Evolutionary conservation across 2,888 invertebrate species (phyloP).

Genomic region (Thelaira solivaga): DNA sequence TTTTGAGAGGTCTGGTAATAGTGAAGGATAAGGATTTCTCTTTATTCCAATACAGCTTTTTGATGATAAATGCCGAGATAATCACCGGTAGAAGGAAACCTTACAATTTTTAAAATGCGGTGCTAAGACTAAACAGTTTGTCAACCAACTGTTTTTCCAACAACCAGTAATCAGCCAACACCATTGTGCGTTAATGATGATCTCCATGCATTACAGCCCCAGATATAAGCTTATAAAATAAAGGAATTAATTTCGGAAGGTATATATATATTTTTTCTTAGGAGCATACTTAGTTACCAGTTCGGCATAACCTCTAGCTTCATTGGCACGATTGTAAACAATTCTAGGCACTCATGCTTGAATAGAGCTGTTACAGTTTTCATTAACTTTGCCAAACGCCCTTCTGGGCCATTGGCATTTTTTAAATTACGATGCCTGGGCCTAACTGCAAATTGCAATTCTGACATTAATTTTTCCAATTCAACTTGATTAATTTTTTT

Average conservation of each 20-base stretch:
- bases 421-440: conserved; percentile 81
- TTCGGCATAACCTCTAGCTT: conserved; percentile 93
- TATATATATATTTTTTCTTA: not conserved
- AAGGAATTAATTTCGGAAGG: not conserved
- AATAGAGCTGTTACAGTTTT: conserved; percentile 91
- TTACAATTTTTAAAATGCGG: conserved; percentile 87
- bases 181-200: conserved; percentile 91
- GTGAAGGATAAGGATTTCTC: conserved; percentile 89
- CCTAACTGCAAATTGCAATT: conserved; percentile 82
- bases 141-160: conserved; percentile 92
- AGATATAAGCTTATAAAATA: conserved; percentile 84
- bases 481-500: conserved; percentile 91
- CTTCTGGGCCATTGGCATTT: conserved; percentile 85
- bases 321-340: conserved; percentile 87
- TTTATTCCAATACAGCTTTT: conserved; percentile 86
- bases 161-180: conserved; percentile 92
- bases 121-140: conserved; percentile 92
- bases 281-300: conserved; percentile 83
- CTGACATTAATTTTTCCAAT: conserved; percentile 86
- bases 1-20: conserved; percentile 82
- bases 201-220: conserved; percentile 94
- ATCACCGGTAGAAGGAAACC: conserved; percentile 83
- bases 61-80: conserved; percentile 78
- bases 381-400: conserved; percentile 86
- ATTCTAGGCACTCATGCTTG: conserved; percentile 92